phyloP scores from a whole-genome alignment of 2,888 invertebrate genomes.

The Nesidiocoris tenuis region DNA sequence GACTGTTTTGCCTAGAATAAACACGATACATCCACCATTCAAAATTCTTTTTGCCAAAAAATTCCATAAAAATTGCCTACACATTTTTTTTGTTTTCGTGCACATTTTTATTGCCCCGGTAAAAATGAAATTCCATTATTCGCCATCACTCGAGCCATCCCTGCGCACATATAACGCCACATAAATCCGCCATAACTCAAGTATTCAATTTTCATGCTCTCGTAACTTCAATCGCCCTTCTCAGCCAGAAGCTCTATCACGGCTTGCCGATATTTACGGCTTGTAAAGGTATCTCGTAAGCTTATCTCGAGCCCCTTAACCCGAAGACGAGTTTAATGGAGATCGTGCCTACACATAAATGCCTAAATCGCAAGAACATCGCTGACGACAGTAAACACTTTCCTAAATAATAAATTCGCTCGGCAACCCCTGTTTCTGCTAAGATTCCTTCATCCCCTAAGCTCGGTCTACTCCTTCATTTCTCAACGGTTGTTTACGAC shows the following conservation, averaged over 20 bases:
- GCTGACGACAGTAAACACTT: conserved; percentile 29
- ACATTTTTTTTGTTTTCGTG: no score
- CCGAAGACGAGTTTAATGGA: conserved; percentile 10
- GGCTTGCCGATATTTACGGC: not conserved
- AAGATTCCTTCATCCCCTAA: not conserved
- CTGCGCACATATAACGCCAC: not conserved
- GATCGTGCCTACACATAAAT: conserved; percentile 30
- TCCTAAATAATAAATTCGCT: conserved; percentile 3
- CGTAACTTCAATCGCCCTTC: not conserved
- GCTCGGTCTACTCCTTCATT: not conserved
- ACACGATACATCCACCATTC: no score
- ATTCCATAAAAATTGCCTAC: no score
- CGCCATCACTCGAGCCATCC: not conserved
- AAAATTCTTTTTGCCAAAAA: no score
- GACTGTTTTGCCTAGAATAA: no score
- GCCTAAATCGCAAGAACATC: conserved; percentile 11
- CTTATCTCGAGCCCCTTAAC: not conserved
- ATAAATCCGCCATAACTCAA: not conserved
- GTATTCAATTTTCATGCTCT: not conserved
- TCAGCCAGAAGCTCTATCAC: not conserved
- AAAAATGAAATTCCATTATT: no score
- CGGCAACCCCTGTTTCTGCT: not conserved
- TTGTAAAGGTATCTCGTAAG: not conserved
- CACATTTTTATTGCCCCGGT: no score
- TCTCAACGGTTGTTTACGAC: conserved; percentile 29